phyloP scores from a whole-genome alignment of 2,113 vertebrate genomes.

The Nycticorax nycticorax region DNA sequence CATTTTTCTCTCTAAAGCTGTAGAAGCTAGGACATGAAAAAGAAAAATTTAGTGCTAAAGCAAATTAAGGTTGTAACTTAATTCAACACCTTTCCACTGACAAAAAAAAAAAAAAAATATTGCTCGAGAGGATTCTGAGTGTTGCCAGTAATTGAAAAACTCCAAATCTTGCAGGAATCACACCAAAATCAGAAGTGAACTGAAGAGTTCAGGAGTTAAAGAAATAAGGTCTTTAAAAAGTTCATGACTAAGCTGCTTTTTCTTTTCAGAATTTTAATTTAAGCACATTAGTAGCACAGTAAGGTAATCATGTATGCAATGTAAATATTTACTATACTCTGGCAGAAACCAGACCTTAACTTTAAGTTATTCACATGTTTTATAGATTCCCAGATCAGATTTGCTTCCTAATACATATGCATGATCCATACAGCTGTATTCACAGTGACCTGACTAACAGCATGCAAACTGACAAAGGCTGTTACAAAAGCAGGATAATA shows the following conservation, averaged over 20 bases:
- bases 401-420: conserved; percentile 78
- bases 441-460: conserved; percentile 73
- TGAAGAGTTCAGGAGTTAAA: background rate
- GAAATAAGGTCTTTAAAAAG: background rate
- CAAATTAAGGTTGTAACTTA: background rate
- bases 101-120: background rate
- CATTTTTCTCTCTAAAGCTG: conserved; percentile 2
- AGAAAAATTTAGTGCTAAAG: background rate
- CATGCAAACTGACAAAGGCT: conserved; percentile 64
- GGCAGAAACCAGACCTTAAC: background rate
- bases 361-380: background rate
- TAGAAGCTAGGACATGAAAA: background rate
- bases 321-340: background rate
- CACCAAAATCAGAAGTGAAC: background rate
- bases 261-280: background rate
- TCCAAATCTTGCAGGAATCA: background rate
- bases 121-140: background rate
- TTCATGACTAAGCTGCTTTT: background rate
- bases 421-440: conserved; percentile 71
- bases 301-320: background rate
- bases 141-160: background rate
- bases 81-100: background rate
- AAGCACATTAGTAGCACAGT: background rate
- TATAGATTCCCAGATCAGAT: conserved; percentile 74
- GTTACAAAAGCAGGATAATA: conserved; percentile 69